phyloP scores from a whole-genome alignment of 1,140 invertebrate species.

The Hycleus cichorii region DNA sequence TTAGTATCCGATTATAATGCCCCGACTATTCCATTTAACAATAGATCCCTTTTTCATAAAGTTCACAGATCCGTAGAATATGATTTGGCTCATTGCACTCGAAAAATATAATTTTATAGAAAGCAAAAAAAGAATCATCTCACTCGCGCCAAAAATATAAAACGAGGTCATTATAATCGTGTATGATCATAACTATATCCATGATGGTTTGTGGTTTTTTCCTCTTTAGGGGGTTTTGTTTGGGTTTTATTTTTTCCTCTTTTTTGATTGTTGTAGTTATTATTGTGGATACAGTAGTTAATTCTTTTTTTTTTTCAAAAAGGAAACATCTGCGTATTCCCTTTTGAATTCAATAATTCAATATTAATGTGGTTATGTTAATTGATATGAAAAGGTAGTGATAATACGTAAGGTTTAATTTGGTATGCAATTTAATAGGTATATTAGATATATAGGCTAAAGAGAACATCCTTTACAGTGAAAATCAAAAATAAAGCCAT shows the following conservation, averaged over 20 bases:
- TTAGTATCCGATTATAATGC: conserved; percentile 30
- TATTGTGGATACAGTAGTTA: no score
- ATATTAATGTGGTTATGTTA: conserved; percentile 14
- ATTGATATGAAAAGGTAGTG: not conserved
- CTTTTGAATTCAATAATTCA: conserved; percentile 24
- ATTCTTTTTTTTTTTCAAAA: no score
- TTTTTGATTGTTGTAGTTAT: no score
- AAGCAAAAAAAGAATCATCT: conserved; percentile 21
- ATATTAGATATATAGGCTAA: no score
- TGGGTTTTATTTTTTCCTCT: not conserved
- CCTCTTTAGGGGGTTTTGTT: conserved; percentile 9
- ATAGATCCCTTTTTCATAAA: conserved; percentile 27
- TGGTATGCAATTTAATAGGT: no score
- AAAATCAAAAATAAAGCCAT: no score
- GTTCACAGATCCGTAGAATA: conserved; percentile 37
- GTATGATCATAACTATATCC: no score
- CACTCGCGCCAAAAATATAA: not conserved
- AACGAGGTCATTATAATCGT: no score
- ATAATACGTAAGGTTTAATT: no score
- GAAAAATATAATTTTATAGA: conserved; percentile 35
- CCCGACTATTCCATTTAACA: conserved; percentile 20
- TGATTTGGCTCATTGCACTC: conserved; percentile 40
- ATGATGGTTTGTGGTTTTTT: conserved; percentile 24
- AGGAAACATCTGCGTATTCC: conserved; percentile 18
- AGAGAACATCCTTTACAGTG: no score